phyloP scores from a whole-genome alignment of 2,797 vertebrate species.

The Sciurus vulgaris region DNA sequence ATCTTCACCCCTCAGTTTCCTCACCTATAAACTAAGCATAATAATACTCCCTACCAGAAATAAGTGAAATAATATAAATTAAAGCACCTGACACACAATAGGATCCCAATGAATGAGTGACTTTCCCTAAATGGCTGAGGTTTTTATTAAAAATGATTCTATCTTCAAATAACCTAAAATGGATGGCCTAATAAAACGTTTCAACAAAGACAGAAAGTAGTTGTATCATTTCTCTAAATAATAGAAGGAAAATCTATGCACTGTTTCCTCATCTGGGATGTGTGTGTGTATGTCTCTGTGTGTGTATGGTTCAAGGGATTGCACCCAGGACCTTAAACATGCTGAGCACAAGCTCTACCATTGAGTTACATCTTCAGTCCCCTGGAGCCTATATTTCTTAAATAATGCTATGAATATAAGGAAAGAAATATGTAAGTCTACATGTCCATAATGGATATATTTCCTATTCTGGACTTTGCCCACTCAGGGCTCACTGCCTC shows the following conservation, averaged over 20 bases:
- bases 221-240: background rate
- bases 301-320: background rate
- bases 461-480: slow-evolving; percentile 64
- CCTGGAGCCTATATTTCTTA: background rate
- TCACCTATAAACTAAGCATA: background rate
- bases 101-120: background rate
- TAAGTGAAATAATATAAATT: background rate
- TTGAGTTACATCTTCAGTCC: background rate
- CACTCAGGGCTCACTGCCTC: background rate
- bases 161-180: slow-evolving; percentile 40
- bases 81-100: background rate
- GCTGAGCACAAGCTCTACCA: background rate
- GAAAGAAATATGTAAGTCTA: background rate
- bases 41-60: background rate
- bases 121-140: background rate
- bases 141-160: slow-evolving; percentile 1
- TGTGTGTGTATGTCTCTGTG: background rate
- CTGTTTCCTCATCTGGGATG: background rate
- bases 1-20: background rate
- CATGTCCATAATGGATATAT: slow-evolving; percentile 1
- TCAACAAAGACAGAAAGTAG: slow-evolving; percentile 25
- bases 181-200: background rate
- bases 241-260: background rate
- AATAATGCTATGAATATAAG: background rate
- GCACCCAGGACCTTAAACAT: background rate